Conservation (phyloP, 2,888 invertebrate species). For the Ophion obscuratus region DNA sequence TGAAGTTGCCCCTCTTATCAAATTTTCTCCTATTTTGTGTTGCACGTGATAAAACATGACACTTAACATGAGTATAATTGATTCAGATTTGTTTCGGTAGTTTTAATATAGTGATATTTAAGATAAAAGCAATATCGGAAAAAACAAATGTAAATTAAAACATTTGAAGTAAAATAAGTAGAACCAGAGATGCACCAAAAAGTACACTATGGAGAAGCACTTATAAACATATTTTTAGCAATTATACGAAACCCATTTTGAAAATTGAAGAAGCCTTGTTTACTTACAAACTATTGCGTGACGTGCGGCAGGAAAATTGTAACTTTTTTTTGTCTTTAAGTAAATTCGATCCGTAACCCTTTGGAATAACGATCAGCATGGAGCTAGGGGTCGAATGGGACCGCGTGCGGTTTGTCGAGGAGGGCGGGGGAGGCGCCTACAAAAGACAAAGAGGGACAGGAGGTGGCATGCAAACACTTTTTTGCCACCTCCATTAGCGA, state of each 20-base stretch:
- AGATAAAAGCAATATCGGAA: too few species aligned
- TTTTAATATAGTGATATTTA: too few species aligned
- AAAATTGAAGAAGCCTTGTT: background rate
- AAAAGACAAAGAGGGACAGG: slow-evolving; percentile 13
- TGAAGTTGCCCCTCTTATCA: too few species aligned
- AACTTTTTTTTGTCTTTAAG: background rate
- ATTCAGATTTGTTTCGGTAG: too few species aligned
- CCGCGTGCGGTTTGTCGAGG: slow-evolving; percentile 33
- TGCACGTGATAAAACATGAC: too few species aligned
- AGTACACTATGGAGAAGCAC: background rate
- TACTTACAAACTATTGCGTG: background rate
- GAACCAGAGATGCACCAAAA: too few species aligned
- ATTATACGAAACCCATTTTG: background rate
- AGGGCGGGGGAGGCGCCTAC: background rate
- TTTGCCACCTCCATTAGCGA: slow-evolving; percentile 80
- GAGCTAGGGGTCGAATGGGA: slow-evolving; percentile 15
- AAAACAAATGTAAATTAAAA: too few species aligned
- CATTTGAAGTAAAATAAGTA: too few species aligned
- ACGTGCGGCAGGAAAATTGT: background rate
- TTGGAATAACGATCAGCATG: slow-evolving; percentile 33
- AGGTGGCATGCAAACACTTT: slow-evolving; percentile 77
- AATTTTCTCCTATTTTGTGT: too few species aligned
- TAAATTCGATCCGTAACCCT: slow-evolving; percentile 32
- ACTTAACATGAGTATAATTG: too few species aligned
- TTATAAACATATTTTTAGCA: background rate